Percentiles rank a stretch among this genome's conserved stretches.
These are phyloP conservation scores for Brenthis hecate DNA, from an alignment of 2,888 invertebrate genomes.

Conservation along the genomic window DNA sequence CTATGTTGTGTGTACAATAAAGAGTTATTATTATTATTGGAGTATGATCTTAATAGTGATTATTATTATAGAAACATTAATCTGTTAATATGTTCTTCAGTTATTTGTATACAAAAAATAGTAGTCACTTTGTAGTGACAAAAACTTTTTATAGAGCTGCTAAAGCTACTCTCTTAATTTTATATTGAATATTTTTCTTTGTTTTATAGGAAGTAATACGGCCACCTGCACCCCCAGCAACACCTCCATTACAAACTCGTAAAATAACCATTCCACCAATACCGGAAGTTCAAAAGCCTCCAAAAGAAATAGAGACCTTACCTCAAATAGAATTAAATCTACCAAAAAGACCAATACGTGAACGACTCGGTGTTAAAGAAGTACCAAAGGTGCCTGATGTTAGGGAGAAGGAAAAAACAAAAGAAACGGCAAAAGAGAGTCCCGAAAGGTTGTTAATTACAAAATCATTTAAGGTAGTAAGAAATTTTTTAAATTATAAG, in stretches of 20 bases:
- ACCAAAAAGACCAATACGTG: conserved; percentile 74
- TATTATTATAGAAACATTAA: too few species aligned
- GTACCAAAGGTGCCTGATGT: conserved; percentile 48
- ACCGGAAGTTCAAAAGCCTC: conserved; percentile 34
- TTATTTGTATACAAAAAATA: too few species aligned
- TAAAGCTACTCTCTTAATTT: background rate
- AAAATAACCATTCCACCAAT: conserved; percentile 29
- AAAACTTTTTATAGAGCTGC: too few species aligned
- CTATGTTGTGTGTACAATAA: too few species aligned
- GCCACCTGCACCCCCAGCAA: conserved; percentile 50
- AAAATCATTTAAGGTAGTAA: conserved; percentile 65
- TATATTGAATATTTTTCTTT: conserved; percentile 2
- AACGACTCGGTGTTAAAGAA: conserved; percentile 66
- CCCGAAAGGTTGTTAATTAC: conserved; percentile 74
- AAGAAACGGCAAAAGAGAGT: conserved; percentile 50
- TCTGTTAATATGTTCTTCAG: too few species aligned
- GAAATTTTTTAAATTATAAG: conserved; percentile 38
- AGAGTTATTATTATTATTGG: too few species aligned
- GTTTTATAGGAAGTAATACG: conserved; percentile 66
- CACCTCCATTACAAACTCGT: conserved; percentile 51
- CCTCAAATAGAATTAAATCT: conserved; percentile 76
- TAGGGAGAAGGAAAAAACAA: conserved; percentile 48
- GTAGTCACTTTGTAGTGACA: too few species aligned
- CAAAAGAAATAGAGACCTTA: conserved; percentile 59
- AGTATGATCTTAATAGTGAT: too few species aligned